These are phyloP conservation scores for Adoxophyes honmai DNA, from an alignment of 1,140 invertebrate genomes.

Conservation along the genomic window DNA sequence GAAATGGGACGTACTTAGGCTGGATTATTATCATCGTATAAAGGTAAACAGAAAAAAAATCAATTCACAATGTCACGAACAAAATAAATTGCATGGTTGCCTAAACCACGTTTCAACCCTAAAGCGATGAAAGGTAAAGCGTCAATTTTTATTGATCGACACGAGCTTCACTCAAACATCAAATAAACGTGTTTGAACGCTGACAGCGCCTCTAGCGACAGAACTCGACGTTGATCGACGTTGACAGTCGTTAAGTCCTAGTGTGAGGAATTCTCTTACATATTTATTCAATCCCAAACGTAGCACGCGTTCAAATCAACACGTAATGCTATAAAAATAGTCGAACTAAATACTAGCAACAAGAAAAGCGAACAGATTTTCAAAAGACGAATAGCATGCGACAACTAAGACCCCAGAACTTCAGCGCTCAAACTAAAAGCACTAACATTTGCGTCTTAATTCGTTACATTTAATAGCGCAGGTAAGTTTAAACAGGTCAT, in stretches of 20 bases:
- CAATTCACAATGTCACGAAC: too few species aligned
- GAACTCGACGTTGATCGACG: constrained; percentile 9
- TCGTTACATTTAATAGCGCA: constrained; percentile 13
- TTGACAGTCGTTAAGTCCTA: background rate
- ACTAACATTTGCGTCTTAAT: constrained; percentile 14
- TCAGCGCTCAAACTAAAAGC: background rate
- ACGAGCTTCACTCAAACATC: constrained; percentile 2
- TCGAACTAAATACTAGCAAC: too few species aligned
- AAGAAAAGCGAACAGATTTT: too few species aligned
- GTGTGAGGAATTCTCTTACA: background rate
- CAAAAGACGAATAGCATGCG: background rate
- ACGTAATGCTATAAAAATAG: too few species aligned
- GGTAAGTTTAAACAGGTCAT: constrained; percentile 16
- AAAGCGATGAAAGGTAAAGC: background rate
- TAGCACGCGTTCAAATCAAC: too few species aligned
- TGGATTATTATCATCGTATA: too few species aligned
- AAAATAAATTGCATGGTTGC: too few species aligned
- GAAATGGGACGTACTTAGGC: too few species aligned
- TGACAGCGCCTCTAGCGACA: background rate
- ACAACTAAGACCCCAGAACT: background rate
- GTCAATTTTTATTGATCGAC: background rate
- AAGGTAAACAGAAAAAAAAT: too few species aligned
- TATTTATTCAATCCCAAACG: too few species aligned
- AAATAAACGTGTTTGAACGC: constrained; percentile 8
- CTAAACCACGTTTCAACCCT: background rate